Evolutionary conservation across 2,113 vertebrate species (phyloP).

Genomic region (Prinia subflava): DNA sequence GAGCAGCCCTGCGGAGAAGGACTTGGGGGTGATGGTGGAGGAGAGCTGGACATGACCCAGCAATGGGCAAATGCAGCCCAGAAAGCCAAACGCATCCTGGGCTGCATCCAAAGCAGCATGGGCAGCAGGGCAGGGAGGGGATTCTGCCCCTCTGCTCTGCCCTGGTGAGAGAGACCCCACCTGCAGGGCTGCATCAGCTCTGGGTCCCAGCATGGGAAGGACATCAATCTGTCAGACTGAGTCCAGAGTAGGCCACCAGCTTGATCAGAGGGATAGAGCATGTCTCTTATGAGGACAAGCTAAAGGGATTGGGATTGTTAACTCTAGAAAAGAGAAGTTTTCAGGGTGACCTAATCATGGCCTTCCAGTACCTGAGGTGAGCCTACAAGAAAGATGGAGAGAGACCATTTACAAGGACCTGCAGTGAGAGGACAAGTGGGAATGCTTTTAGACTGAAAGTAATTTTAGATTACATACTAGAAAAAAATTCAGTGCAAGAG

Average conservation of each 20-base stretch:
- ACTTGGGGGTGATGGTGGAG: rapidly evolving
- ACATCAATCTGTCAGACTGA: rapidly evolving
- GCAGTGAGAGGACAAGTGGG: background rate
- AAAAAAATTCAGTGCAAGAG: background rate
- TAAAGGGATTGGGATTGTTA: background rate
- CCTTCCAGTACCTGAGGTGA: background rate
- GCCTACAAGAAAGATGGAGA: background rate
- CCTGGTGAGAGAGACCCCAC: background rate
- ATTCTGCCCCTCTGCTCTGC: background rate
- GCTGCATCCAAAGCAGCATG: rapidly evolving
- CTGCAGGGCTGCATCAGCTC: rapidly evolving
- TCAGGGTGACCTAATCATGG: rapidly evolving
- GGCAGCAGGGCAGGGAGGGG: rapidly evolving
- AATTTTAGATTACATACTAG: background rate
- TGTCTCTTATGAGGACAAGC: rapidly evolving
- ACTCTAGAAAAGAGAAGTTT: background rate
- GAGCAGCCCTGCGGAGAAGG: background rate
- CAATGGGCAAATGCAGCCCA: rapidly evolving
- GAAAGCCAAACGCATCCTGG: rapidly evolving
- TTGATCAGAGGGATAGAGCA: background rate
- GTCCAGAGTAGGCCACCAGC: background rate
- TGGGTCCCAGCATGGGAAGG: background rate
- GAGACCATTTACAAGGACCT: background rate
- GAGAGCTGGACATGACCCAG: background rate
- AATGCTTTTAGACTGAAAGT: background rate